Percentiles rank a stretch among this genome's conserved stretches.
Evolutionary conservation across 2,113 vertebrate genomes (phyloP).

Genomic region (Holacanthus passer): DNA sequence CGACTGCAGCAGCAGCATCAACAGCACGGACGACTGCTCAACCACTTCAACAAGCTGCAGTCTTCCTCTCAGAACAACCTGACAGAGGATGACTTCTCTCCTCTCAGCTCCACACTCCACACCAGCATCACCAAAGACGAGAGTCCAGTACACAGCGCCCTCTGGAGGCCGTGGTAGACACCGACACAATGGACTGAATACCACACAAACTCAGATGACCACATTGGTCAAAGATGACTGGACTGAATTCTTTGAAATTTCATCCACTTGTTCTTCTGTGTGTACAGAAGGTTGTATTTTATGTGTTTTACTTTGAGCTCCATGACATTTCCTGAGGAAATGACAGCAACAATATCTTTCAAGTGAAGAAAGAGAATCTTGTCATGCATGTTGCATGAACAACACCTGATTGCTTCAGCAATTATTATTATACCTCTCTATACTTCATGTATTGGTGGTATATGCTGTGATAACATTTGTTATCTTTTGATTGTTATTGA

Average conservation of each 20-base stretch:
- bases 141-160: constrained; percentile 55
- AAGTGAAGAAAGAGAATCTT: constrained; percentile 18
- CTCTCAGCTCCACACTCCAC: constrained; percentile 54
- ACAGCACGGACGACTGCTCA: constrained; percentile 38
- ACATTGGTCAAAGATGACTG: constrained; percentile 51
- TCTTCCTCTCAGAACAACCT: constrained; percentile 41
- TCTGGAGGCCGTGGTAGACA: constrained; percentile 81
- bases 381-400: constrained; percentile 40
- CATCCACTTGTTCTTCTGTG: constrained; percentile 6
- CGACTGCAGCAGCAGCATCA: constrained; percentile 58
- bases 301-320: neutral
- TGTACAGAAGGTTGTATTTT: constrained; percentile 2
- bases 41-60: constrained; percentile 60
- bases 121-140: constrained; percentile 62
- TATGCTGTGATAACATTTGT: neutral
- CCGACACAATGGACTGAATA: constrained; percentile 17
- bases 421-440: constrained; percentile 7
- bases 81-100: constrained; percentile 45
- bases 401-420: constrained; percentile 26
- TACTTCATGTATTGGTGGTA: neutral
- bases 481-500: neutral
- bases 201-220: constrained; percentile 29
- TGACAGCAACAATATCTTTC: constrained; percentile 18
- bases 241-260: neutral
- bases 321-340: neutral